Conservation (phyloP, 2,888 invertebrate genomes). For the Caenorhabditis wallacei region DNA sequence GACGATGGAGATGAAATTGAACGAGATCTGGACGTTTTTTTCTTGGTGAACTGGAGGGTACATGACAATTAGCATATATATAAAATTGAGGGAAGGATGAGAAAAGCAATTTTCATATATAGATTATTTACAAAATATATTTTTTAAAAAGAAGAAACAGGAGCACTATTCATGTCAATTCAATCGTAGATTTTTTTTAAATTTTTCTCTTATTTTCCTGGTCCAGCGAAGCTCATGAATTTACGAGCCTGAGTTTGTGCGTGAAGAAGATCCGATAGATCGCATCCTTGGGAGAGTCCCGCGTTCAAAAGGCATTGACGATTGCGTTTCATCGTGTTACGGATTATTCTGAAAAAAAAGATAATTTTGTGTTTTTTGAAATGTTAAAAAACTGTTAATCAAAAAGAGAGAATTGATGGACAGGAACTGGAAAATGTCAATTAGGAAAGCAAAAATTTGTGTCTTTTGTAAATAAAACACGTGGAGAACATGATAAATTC, state of each 20-base stretch:
- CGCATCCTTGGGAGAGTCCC: conserved; percentile 80
- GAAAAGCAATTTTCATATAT: background rate
- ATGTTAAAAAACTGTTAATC: background rate
- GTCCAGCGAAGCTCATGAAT: conserved; percentile 80
- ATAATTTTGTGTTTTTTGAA: conserved; percentile 7
- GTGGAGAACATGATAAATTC: conserved; percentile 16
- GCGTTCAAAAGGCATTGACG: conserved; percentile 79
- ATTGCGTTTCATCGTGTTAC: conserved; percentile 71
- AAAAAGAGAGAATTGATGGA: conserved; percentile 7
- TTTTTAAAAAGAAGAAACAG: too few relatives aligned
- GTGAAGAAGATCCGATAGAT: conserved; percentile 76
- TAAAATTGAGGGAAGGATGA: background rate
- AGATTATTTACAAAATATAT: background rate
- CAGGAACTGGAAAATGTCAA: conserved; percentile 1
- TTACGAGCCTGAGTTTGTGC: conserved; percentile 77
- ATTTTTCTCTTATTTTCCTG: conserved; percentile 65
- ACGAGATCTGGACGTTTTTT: too few relatives aligned
- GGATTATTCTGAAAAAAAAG: conserved; percentile 45
- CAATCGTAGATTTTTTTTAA: too few relatives aligned
- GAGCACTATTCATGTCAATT: background rate
- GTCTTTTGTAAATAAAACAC: conserved; percentile 5
- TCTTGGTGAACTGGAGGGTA: background rate
- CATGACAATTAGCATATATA: too few relatives aligned
- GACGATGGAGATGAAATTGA: conserved; percentile 7
- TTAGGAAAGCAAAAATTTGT: background rate